A percentile compares a stretch with the other conserved stretches of the same genome.
These are phyloP conservation scores for Piliocolobus tephrosceles DNA, from an alignment of 2,113 vertebrate genomes.

Conservation along the genomic window DNA sequence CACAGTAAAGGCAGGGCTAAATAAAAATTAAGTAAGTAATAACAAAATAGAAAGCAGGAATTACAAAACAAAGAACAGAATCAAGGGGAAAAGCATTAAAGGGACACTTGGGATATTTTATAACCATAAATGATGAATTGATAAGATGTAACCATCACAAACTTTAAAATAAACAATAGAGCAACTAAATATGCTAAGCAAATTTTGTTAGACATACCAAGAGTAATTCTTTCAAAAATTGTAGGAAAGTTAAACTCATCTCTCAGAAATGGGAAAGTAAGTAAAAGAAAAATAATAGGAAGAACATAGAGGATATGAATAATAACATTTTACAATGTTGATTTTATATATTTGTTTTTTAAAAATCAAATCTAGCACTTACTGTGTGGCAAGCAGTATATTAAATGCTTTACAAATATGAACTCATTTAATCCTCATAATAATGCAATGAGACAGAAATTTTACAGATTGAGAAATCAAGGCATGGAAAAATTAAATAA, in stretches of 20 bases:
- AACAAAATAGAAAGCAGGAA: constrained; percentile 10
- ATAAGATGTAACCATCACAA: not conserved
- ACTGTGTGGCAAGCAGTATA: not conserved
- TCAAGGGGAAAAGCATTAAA: not conserved
- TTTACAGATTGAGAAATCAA: not conserved
- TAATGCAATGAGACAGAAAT: not conserved
- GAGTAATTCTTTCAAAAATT: not conserved
- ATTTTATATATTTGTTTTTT: not conserved
- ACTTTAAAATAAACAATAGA: not conserved
- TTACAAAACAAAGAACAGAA: not conserved
- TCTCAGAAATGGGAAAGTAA: not conserved
- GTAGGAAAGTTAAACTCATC: not conserved
- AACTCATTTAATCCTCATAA: not conserved
- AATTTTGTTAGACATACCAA: not conserved
- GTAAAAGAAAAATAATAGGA: not conserved
- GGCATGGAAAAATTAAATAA: not conserved
- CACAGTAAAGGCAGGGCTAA: not conserved
- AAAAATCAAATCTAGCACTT: not conserved
- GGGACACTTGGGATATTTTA: not conserved
- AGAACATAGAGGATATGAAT: not conserved
- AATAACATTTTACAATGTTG: not conserved
- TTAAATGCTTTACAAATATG: not conserved
- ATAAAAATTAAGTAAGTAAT: not conserved
- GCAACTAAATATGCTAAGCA: not conserved
- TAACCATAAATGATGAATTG: not conserved